Percentiles rank a stretch among this genome's conserved stretches.
These are phyloP conservation scores for Eucera pruinosa DNA, from an alignment of 2,888 invertebrate genomes.

Conservation along the genomic window DNA sequence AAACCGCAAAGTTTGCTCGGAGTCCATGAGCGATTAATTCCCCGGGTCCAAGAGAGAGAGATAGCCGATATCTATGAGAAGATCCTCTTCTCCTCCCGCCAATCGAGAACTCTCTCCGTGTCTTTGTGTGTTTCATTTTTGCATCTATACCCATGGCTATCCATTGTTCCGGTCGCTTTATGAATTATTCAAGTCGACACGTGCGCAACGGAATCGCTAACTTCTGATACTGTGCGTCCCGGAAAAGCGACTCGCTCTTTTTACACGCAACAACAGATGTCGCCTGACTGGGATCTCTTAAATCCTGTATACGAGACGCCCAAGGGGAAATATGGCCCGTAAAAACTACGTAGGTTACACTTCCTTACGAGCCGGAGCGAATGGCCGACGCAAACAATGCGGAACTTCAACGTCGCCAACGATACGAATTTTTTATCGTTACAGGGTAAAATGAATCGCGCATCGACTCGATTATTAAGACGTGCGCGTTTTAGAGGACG, in stretches of 20 bases:
- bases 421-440: no score
- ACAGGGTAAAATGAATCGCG: no score
- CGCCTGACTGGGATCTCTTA: slow-evolving; percentile 18
- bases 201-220: neutral
- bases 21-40: slow-evolving; percentile 34
- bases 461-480: no score
- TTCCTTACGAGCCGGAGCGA: slow-evolving; percentile 35
- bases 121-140: neutral
- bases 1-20: slow-evolving; percentile 43
- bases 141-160: neutral
- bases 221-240: neutral
- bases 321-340: slow-evolving; percentile 45
- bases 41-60: neutral
- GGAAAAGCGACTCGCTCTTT: neutral
- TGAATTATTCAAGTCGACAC: slow-evolving; percentile 9
- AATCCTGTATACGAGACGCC: slow-evolving; percentile 48
- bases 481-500: no score
- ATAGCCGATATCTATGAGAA: neutral
- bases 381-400: slow-evolving; percentile 27
- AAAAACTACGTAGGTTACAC: slow-evolving; percentile 29
- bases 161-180: neutral
- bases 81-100: no score
- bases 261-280: slow-evolving; percentile 31
- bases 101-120: no score
- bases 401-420: no score